Evolutionary conservation across 1,140 invertebrate species (phyloP).

Genomic region (Habropoda laboriosa): DNA sequence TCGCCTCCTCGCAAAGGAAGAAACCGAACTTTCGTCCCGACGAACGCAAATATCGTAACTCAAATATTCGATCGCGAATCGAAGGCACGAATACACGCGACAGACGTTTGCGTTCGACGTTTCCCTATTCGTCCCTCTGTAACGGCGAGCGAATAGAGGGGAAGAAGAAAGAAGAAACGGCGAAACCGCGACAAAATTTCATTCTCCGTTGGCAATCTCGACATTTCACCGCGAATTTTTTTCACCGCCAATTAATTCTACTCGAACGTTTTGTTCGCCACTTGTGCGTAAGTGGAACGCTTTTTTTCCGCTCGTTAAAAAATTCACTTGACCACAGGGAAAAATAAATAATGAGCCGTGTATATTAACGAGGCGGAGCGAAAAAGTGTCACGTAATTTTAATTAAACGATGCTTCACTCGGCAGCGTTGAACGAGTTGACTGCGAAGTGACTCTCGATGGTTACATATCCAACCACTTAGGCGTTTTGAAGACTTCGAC

Average conservation of each 20-base stretch:
- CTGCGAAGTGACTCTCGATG: background rate
- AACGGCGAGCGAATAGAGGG: too few species aligned
- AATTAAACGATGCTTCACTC: conserved; percentile 13
- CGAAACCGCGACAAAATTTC: background rate
- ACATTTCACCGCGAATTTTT: background rate
- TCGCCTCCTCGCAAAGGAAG: conserved; percentile 5
- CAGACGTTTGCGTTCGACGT: too few species aligned
- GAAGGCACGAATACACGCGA: background rate
- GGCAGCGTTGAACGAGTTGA: background rate
- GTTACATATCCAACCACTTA: background rate
- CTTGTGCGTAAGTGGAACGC: background rate
- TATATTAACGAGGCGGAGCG: background rate
- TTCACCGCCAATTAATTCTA: conserved; percentile 13
- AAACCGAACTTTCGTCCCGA: conserved; percentile 20
- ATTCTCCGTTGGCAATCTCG: background rate
- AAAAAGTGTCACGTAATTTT: conserved; percentile 4
- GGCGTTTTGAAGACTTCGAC: background rate
- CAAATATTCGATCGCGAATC: background rate
- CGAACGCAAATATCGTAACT: conserved; percentile 11
- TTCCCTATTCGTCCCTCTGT: too few species aligned
- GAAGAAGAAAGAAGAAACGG: background rate
- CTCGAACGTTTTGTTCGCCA: conserved; percentile 1
- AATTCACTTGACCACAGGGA: background rate
- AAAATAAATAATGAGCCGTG: conserved; percentile 26
- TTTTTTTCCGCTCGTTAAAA: conserved; percentile 22